Base-by-base conservation (phyloP, 2,113 vertebrate species). In the Thinocorus orbignyianus region DNA sequence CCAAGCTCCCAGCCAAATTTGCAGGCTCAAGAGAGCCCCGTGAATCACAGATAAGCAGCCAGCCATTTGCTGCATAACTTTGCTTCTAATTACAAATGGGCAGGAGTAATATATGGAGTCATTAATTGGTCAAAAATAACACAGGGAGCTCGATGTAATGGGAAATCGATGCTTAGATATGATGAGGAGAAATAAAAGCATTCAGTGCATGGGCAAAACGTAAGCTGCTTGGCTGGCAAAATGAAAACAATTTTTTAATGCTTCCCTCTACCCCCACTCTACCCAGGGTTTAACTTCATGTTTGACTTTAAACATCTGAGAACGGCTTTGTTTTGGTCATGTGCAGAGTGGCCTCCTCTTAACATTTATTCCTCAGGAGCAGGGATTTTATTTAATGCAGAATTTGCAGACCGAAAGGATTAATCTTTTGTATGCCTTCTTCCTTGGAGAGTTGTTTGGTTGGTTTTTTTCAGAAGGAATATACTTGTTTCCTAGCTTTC, bases 401-500 rank as follows among this genome's bases (percentile, higher is more conserved):
- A 92, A 89, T 94, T 92, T 87, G 12, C 82, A 93, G 94, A 28
- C 54, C 58, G 86, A 76, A 95, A 48, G 80, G 58, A 89, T 83
- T 88, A 42, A 88, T 77, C 33, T 87, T 85, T 69, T 57, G 48
- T 39, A 81, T 5, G 65, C 48, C 44, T 93, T 86, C 80, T 83
- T 88, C 91, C 62, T 90, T 31, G 33, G 65, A 83, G 89, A 85
- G 22, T 31, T n/a, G n/a, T n/a, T n/a, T n/a, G n/a, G n/a, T 88
- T 65, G 91, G 92, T 86, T 33, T 90, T 65, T 92, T 94, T 87
- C 28, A 68, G 51, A 35, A 70, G 39, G 74, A 69, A 72, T 86
- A 48, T 82, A 81, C 92, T 97, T 96, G 62, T 86, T 91, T 76
- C 82, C 37, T 73, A 72, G 39, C 57, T 97, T 96, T 87, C 92